Evolutionary conservation across 53 echinoderm and acorn worm species (phyloP), one percentile per base, ranked within the genome.

Genomic region (Temnopleurus reevesii): DNA sequence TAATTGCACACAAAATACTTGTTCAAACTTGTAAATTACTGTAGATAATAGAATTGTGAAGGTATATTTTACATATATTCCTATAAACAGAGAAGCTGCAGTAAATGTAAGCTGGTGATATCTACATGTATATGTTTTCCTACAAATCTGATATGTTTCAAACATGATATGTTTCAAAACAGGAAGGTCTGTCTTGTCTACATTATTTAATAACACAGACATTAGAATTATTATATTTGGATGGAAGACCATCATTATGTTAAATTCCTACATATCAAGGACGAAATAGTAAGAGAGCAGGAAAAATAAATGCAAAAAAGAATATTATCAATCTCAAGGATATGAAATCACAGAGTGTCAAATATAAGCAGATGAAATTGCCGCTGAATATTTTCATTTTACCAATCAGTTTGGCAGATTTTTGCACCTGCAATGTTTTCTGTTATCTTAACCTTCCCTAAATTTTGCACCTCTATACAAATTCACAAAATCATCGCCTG

Each of bases 301-400:
- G n/a, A n/a, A n/a, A n/a, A n/a, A n/a, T n/a, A n/a, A n/a, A n/a
- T n/a, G n/a, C n/a, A n/a, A n/a, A n/a, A n/a, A n/a, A n/a, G n/a
- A n/a, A n/a, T n/a, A n/a, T n/a, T n/a, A n/a, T n/a, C n/a, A n/a
- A n/a, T n/a, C n/a, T n/a, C n/a, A n/a, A n/a, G n/a, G n/a, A n/a
- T n/a, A n/a, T n/a, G n/a, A n/a, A n/a, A 71, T 1, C 8, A n/a
- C 33, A 4, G 21, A 71, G 71, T 71, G 71, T 71, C 38, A 71
- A 71, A 41, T 71, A 71, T 71, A 38, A n/a, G 71, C 71, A 71
- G 71, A 71, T 71, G 71, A 71, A n/a, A 71, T 21, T 6, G 43
- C 41, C 23, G 21, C 19, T 35, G 36, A 15, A 71, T 71, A n/a
- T 71, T 71, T 36, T 71, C 38, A n/a, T 71, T 63, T 63, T 7